Base-by-base conservation (phyloP, 2,113 vertebrate genomes). In the Phyllostomus hastatus region DNA sequence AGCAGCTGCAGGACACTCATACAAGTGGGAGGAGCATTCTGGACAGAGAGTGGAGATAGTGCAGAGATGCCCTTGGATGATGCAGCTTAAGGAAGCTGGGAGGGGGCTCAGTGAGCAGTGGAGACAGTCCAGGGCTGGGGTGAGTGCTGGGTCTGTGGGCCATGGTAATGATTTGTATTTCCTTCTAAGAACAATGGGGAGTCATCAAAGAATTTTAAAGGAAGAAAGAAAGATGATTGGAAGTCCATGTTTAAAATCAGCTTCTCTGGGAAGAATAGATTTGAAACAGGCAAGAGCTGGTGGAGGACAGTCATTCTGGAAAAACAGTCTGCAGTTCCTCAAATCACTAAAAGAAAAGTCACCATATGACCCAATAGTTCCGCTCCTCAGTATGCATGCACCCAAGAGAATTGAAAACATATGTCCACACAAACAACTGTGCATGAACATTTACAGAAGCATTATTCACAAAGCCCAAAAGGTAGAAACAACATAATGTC, bases 331-430 rank as follows among this genome's bases (percentile, higher is more conserved):
- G 48, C 26, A 22, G 26, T 10, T 67, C 52, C 79, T 33, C 10
- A 4, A 46, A 26, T 0, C 4, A 24, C 38, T 38, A 64, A 31
- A 7, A 38, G 10, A 16, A 0, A n/a, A 31, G 22, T 70, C 16
- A 11, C 9, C 9, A 2, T 0, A 0, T 22, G 69, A 64, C 46
- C 31, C 14, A 46, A 17, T 7, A 3, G 8, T 50, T 67, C 86
- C 16, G 8, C 48, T 43, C 26, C 22, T 9, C 4, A 31, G 38
- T 5, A 0, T 26, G 2, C 5, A 0, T 26, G 1, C 8, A 43
- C 12, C 46, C 79, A 11, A 4, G 61, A 61, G 22, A 57, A 43
- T 11, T 1, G 28, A 64, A 31, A 64, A 64, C 28, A 64, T 61
- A 61, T 64, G 61, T 64, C 61, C 61, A 64, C 28, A 31, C 12